phyloP scores from a whole-genome alignment of 2,888 invertebrate species.

The Gastracanthus pulcherrimus region DNA sequence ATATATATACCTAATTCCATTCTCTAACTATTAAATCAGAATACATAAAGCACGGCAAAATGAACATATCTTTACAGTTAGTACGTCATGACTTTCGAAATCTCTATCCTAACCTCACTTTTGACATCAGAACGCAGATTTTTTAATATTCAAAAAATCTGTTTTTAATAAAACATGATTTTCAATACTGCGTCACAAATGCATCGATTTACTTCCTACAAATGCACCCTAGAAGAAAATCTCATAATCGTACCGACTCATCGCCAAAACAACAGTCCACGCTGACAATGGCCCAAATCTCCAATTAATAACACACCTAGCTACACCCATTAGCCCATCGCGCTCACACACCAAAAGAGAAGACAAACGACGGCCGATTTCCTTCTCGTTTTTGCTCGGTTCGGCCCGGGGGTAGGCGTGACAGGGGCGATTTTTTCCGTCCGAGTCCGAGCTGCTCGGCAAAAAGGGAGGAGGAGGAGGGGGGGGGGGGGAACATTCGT shows the following conservation, averaged over 20 bases:
- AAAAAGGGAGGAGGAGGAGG: not conserved
- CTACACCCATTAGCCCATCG: no score
- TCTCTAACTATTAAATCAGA: no score
- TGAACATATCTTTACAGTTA: no score
- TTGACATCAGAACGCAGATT: no score
- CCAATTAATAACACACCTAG: not conserved
- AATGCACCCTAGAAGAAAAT: not conserved
- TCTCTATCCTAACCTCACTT: no score
- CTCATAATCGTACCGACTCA: no score
- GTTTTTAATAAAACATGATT: no score
- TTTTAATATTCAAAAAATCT: no score
- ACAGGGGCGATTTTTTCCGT: slow-evolving; percentile 10
- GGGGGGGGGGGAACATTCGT: slow-evolving; percentile 6
- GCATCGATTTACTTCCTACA: not conserved
- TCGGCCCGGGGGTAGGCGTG: not conserved
- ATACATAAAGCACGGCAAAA: no score
- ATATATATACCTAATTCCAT: no score
- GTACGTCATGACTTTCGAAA: no score
- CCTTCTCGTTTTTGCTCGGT: not conserved
- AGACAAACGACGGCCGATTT: not conserved
- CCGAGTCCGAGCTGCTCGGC: not conserved
- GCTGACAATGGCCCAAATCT: not conserved
- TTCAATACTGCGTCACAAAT: not conserved
- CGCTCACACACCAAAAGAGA: no score
- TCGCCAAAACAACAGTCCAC: not conserved